Evolutionary conservation across 2,888 invertebrate genomes (phyloP).

Genomic region (Limnephilus marmoratus): DNA sequence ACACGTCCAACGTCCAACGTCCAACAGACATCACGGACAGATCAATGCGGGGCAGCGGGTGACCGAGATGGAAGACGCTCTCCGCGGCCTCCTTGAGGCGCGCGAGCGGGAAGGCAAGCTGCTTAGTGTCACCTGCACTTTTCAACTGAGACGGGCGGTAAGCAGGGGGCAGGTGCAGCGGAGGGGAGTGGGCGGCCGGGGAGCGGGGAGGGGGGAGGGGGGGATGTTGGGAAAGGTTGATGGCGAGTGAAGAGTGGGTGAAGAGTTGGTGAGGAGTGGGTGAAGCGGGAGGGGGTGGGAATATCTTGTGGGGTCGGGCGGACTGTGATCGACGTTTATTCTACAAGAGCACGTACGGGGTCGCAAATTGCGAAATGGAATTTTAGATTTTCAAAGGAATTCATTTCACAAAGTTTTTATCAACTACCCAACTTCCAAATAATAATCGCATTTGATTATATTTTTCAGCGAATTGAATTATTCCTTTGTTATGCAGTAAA

Average conservation of each 20-base stretch:
- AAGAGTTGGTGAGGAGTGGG: constrained; percentile 66
- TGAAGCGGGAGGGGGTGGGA: constrained; percentile 42
- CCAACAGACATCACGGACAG: constrained; percentile 73
- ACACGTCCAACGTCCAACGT: constrained; percentile 71
- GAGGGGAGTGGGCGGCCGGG: constrained; percentile 50
- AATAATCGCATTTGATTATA: neutral
- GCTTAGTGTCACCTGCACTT: constrained; percentile 74
- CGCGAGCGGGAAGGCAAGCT: constrained; percentile 66
- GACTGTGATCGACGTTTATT: constrained; percentile 62
- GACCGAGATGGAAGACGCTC: constrained; percentile 59
- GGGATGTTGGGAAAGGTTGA: constrained; percentile 59
- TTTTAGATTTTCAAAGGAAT: constrained; percentile 33
- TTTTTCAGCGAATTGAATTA: neutral
- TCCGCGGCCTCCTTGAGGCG: constrained; percentile 58
- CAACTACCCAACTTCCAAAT: neutral
- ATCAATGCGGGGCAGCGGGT: constrained; percentile 75
- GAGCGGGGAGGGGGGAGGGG: constrained; percentile 41
- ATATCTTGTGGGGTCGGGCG: constrained; percentile 47
- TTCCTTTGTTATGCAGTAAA: neutral
- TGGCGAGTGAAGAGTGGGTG: constrained; percentile 64
- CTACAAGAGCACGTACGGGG: constrained; percentile 54
- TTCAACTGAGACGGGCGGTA: constrained; percentile 70
- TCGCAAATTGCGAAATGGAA: constrained; percentile 40
- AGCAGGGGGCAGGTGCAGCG: constrained; percentile 3
- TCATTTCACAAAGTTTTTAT: constrained; percentile 6